phyloP scores from a whole-genome alignment of 2,888 invertebrate genomes.

The Parnassius apollo region DNA sequence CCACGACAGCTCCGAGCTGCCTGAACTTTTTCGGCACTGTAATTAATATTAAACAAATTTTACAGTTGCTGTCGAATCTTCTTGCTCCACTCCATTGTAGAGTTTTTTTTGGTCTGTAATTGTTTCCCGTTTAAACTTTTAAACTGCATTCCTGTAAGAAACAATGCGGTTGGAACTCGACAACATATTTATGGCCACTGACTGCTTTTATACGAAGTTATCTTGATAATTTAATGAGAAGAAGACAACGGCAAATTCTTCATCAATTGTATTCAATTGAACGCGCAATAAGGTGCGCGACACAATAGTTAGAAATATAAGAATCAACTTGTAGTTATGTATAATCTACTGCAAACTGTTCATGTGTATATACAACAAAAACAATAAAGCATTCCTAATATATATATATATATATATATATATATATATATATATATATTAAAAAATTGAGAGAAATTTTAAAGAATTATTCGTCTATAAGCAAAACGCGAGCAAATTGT shows the following conservation, averaged over 20 bases:
- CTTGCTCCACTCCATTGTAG: constrained; percentile 11
- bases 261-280: constrained; percentile 32
- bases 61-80: constrained; percentile 12
- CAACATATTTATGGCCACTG: constrained; percentile 2
- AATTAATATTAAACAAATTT: constrained; percentile 29
- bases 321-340: constrained; percentile 5
- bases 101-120: constrained; percentile 10
- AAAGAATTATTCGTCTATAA: too few relatives aligned
- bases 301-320: constrained; percentile 12
- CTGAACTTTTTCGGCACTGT: constrained; percentile 14
- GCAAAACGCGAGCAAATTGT: too few relatives aligned
- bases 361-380: too few relatives aligned
- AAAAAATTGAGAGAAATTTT: too few relatives aligned
- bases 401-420: too few relatives aligned
- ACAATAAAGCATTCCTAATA: too few relatives aligned
- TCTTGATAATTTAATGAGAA: constrained; percentile 24
- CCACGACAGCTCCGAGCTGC: constrained; percentile 14
- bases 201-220: constrained; percentile 18
- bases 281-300: constrained; percentile 23
- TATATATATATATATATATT: too few relatives aligned
- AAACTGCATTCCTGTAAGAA: constrained; percentile 1
- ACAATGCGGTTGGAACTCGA: constrained; percentile 1
- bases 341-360: too few relatives aligned
- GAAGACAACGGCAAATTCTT: constrained; percentile 24
- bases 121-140: constrained; percentile 21